These are phyloP conservation scores for Ornithoptera alexandrae DNA, from an alignment of 2,888 invertebrate species.

Conservation along the genomic window DNA sequence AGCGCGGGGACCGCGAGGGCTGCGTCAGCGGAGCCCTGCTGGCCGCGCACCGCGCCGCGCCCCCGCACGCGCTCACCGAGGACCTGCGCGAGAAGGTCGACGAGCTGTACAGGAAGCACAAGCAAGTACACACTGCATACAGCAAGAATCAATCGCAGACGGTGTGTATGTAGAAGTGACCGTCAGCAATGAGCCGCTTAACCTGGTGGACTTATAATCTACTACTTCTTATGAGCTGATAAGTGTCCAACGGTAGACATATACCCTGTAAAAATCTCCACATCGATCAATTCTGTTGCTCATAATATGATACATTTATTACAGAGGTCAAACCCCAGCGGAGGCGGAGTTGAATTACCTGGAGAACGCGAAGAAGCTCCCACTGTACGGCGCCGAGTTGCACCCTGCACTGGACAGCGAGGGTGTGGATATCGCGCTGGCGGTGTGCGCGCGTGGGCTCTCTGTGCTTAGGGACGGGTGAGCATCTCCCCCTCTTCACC, in stretches of 20 bases:
- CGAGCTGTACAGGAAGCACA: conserved; percentile 95
- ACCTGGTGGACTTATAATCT: no score
- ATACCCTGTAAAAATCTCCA: no score
- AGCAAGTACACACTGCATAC: conserved; percentile 52
- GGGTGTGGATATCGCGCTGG: conserved; percentile 94
- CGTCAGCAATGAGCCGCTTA: no score
- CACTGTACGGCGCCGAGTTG: conserved; percentile 99
- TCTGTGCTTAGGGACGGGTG: conserved; percentile 94
- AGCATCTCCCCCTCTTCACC: conserved; percentile 35
- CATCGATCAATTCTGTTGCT: no score
- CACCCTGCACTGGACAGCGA: conserved; percentile 96
- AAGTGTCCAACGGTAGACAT: no score
- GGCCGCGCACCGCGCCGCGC: conserved; percentile 92
- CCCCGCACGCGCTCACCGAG: conserved; percentile 85
- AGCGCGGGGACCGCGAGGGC: conserved; percentile 93
- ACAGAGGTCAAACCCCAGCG: conserved; percentile 96
- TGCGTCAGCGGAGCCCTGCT: conserved; percentile 85
- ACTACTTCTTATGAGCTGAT: no score
- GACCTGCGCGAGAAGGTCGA: conserved; percentile 95
- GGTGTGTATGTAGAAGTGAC: no score
- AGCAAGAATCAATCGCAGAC: no score
- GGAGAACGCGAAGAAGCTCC: conserved; percentile 97
- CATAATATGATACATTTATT: not conserved
- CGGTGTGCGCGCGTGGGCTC: conserved; percentile 96
- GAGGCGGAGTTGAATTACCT: conserved; percentile 98